Evolutionary conservation across 2,888 invertebrate genomes (phyloP), one percentile per base, ranked within the genome.

Genomic region (Melolontha melolontha): DNA sequence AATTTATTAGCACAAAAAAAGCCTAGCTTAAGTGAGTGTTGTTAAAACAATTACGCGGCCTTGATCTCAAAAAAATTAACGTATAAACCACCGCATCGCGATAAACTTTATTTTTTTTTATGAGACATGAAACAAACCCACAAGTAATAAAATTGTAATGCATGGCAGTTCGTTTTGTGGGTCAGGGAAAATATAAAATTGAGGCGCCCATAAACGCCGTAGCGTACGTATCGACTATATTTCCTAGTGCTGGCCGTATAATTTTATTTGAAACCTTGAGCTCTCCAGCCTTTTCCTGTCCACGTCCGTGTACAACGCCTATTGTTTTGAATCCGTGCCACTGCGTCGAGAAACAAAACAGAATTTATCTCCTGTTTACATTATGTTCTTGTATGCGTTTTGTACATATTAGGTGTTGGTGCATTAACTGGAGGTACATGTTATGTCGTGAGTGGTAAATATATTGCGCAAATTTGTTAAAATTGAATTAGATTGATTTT

Each of bases 121-220:
- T 14, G 47, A 2, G n/a, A 16, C 41, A 17, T 41, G 17, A 41
- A 14, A 16, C n/a, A n/a, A 16, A 12, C 10, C n/a, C 52, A 16
- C 8, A n/a, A 11, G 55, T 27, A 59, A 59, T 59, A 59, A 59
- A 59, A 59, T 14, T 12, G 44, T 55, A 41, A 55, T 50, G 22
- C 14, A 17, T 10, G 41, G 29, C n/a, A 29, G 14, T 59, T 44
- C 22, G 44, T 44, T 59, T 59, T 59, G 59, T 59, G 59, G 59
- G 59, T 59, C 59, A 59, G 59, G 59, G 59, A 59, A 44, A 27
- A 59, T 52, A 52, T 52, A 52, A 51, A 51, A 14, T n/a, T 27
- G 50, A 34, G 39, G 16, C 52, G 12, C 52, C 39, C 39, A 52
- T 59, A 29, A 42, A 44, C 44, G 59, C 44, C 42, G 14, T 7